Evolutionary conservation across 2,797 vertebrate genomes (phyloP).

Genomic region (Trematomus bernacchii): DNA sequence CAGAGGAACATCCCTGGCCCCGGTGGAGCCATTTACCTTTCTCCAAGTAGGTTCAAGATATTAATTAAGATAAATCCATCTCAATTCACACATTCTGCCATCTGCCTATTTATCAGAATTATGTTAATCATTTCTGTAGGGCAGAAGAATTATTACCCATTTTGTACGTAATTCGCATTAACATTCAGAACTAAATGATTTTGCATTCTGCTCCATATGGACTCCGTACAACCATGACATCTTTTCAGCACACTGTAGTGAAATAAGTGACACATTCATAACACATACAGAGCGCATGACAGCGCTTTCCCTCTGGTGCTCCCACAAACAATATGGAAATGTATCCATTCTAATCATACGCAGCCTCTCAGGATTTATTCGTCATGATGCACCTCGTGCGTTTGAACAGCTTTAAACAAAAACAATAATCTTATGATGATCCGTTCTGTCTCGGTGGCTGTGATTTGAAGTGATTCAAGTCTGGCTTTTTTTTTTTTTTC

Average conservation of each 20-base stretch:
- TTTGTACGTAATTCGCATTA: constrained; percentile 99
- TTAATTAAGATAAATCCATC: constrained; percentile 99
- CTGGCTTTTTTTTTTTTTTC: constrained; percentile 74
- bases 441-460: constrained; percentile 71
- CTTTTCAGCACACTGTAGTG: constrained; percentile 76
- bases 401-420: constrained; percentile 69
- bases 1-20: constrained; percentile 84
- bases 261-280: constrained; percentile 65
- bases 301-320: constrained; percentile 54
- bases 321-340: constrained; percentile 78
- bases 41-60: constrained; percentile 97
- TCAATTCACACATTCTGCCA: constrained; percentile 99
- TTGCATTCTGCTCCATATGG: constrained; percentile 92
- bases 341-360: constrained; percentile 69
- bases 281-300: constrained; percentile 52
- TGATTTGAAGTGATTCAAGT: constrained; percentile 94
- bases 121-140: constrained; percentile 99
- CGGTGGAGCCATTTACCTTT: constrained; percentile 95
- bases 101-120: constrained; percentile 99
- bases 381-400: constrained; percentile 61
- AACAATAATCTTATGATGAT: constrained; percentile 70
- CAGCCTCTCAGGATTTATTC: constrained; percentile 63
- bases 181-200: constrained; percentile 99
- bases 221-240: constrained; percentile 77
- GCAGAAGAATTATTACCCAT: constrained; percentile 99